phyloP scores from a whole-genome alignment of 2,113 vertebrate genomes.

The Semicossyphus pulcher region DNA sequence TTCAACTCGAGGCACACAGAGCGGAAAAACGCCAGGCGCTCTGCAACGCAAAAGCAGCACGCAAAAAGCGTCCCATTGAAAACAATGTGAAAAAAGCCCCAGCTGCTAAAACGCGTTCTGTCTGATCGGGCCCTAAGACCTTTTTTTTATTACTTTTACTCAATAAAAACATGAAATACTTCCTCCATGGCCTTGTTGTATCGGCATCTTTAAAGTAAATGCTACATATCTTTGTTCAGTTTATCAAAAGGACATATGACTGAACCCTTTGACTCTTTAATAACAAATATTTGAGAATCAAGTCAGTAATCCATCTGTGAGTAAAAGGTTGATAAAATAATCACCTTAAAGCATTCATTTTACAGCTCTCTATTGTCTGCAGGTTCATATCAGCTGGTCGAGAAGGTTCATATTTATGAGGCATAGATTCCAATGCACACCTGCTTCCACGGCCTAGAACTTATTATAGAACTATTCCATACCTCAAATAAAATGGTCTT shows the following conservation, averaged over 20 bases:
- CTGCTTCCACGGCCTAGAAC: not conserved
- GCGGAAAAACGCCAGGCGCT: too few relatives aligned
- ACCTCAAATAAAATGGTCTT: not conserved
- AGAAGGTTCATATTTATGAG: not conserved
- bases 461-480: not conserved
- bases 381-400: not conserved
- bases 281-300: not conserved
- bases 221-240: not conserved
- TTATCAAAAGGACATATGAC: not conserved
- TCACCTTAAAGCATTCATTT: not conserved
- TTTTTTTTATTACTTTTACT: too few relatives aligned
- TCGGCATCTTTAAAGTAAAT: not conserved
- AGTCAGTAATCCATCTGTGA: not conserved
- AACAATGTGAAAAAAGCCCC: too few relatives aligned
- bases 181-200: not conserved
- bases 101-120: too few relatives aligned
- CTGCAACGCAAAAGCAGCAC: too few relatives aligned
- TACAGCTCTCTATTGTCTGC: too few relatives aligned
- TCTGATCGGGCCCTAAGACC: too few relatives aligned
- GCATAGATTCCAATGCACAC: not conserved
- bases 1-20: too few relatives aligned
- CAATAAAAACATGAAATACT: not conserved
- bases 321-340: not conserved
- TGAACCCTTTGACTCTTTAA: not conserved
- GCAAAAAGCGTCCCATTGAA: too few relatives aligned